Base-by-base conservation (phyloP, 2,113 vertebrate species). In the Atrichornis clamosus region DNA sequence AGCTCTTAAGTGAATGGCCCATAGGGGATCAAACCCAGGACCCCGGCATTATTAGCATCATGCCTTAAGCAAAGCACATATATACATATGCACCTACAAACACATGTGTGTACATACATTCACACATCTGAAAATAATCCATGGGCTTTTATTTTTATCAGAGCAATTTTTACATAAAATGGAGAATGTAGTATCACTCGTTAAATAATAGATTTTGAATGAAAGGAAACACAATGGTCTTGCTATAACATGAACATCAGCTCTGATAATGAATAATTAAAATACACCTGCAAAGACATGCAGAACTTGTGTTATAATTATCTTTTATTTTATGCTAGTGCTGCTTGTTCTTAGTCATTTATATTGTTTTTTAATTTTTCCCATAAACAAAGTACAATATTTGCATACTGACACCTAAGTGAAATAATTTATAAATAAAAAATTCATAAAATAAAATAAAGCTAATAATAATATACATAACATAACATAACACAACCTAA, bases 131-230 rank as follows among this genome's bases (percentile, higher is more conserved):
- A 94, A 89, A 69, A 69, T 35, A 80, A 56, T 11, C 7, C 37
- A 13, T 13, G 2, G 0, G 1, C 1, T 26, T 3, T 59, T 64
- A 47, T 33, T 49, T 55, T 55, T 1, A 64, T 52, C 3, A 16
- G 21, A 81, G 7, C 1, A n/a, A 3, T 58, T 72, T 65, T 5
- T 42, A 62, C 11, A 67, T n/a, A 47, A 60, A 70, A 64, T 39
- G 2, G 19, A 39, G 15, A 13, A 28, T 41, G 8, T 44, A 30
- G 15, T 16, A 33, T 62, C 6, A 1, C 7, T 58, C 22, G 73
- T 55, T 49, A 73, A 77, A 37, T 59, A 84, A 55, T 50, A 33
- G 0, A 50, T 55, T 80, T 69, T 3, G 46, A 65, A 85, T 60
- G 0, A 69, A 55, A 50, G 11, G 19, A 53, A 87, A 46, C 11